Base-by-base conservation (phyloP, 2,113 vertebrate species). In the Rhinolophus ferrumequinum region DNA sequence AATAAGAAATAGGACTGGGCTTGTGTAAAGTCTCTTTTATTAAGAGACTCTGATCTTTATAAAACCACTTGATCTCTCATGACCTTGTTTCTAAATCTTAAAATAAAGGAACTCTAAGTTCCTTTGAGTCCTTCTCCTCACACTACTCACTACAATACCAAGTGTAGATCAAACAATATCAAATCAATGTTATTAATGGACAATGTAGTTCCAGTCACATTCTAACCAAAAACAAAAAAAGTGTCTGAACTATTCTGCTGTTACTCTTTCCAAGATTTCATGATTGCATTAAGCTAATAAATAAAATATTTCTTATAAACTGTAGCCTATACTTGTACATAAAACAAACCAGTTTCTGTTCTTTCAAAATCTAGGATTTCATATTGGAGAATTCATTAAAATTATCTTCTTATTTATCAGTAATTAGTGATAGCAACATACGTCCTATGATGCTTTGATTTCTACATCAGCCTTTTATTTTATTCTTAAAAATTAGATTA, bases 71-170 rank as follows among this genome's bases (percentile, higher is more conserved):
- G 47, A 30, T 95, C 60, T 89, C 86, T 82, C 67, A 86, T 77
- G 18, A 89, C 28, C 19, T 66, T 77, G 11, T 96, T 92, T 82
- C 44, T 5, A 86, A 52, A 79, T 73, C 66, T 69, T 92, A 52
- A 94, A 88, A 87, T 60, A 76, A 96, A 96, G 93, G 19, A 93
- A 60, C 35, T 70, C 22, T 80, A 91, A 64, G 18, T 60, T 91
- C 24, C 7, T 73, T n/a, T 88, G 41, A 93, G 10, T 67, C 3
- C 16, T 85, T 2, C 13, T 30, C 8, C 19, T 90, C 26, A 72
- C 2, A 54, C 33, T 72, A 24, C 47, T 91, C 60, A 70, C 47
- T 50, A 62, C 5, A 88, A 96, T 89, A 64, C 4, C 9, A 47
- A 93, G 6, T 26, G 1, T 22, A 93, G 26, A 56, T 24, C 2